Conservation (phyloP, 1,140 invertebrate species). For the Meloidogyne hapla region DNA sequence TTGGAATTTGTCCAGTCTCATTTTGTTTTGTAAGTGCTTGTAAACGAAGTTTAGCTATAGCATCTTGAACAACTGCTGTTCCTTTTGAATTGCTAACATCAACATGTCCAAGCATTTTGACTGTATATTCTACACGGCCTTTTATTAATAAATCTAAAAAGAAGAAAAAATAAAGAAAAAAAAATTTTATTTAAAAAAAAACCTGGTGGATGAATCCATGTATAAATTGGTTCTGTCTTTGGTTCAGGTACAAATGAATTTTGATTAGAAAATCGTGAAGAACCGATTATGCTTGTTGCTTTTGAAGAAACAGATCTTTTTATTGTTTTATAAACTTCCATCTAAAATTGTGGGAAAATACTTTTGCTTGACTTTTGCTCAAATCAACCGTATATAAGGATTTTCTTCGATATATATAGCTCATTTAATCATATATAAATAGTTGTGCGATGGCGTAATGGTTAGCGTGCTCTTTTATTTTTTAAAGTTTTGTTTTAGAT, state of each 20-base stretch:
- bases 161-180: background rate
- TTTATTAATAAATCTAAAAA: slow-evolving; percentile 51
- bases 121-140: slow-evolving; percentile 54
- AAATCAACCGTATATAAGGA: too few species aligned
- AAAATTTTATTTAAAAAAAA: background rate
- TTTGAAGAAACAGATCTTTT: slow-evolving; percentile 49
- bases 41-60: slow-evolving; percentile 55
- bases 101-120: slow-evolving; percentile 50
- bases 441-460: too few species aligned
- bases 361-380: too few species aligned
- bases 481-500: too few species aligned
- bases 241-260: background rate
- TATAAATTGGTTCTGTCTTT: slow-evolving; percentile 17
- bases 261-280: slow-evolving; percentile 19
- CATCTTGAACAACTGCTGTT: slow-evolving; percentile 47
- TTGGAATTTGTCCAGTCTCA: slow-evolving; percentile 48
- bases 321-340: slow-evolving; percentile 50
- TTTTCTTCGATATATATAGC: too few species aligned
- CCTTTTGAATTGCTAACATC: slow-evolving; percentile 56
- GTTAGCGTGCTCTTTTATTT: too few species aligned
- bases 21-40: slow-evolving; percentile 49
- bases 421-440: too few species aligned
- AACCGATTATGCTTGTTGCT: slow-evolving; percentile 39
- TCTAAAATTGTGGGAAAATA: background rate
- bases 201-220: slow-evolving; percentile 54